Percentiles rank a stretch among this genome's conserved stretches.
phyloP scores from a whole-genome alignment of 35 echinoderm and acorn worm species.

The Antedon bifida region DNA sequence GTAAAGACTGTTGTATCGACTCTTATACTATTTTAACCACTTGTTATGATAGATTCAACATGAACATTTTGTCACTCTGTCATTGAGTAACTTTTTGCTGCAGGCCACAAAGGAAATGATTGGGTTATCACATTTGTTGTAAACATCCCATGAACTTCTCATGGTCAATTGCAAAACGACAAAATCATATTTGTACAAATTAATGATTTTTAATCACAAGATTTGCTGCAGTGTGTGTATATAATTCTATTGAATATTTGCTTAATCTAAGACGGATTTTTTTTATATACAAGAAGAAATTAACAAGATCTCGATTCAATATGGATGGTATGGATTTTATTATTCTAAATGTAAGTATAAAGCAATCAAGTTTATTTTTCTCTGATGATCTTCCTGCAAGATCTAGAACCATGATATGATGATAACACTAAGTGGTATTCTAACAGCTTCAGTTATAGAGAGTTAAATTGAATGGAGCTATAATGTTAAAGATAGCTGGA shows the following conservation, averaged over 20 bases:
- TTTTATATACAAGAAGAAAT: neutral
- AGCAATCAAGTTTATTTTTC: no score
- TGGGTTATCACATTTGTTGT: neutral
- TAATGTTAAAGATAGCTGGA: no score
- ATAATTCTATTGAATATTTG: no score
- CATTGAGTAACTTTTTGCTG: neutral
- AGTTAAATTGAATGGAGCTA: no score
- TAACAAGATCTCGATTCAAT: neutral
- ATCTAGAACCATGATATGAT: no score
- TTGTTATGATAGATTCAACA: neutral
- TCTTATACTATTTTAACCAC: neutral
- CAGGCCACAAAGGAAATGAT: neutral
- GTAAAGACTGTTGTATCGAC: neutral
- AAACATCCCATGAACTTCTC: neutral
- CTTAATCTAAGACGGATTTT: no score
- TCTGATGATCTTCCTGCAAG: no score
- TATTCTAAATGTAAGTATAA: neutral
- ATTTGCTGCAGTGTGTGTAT: neutral
- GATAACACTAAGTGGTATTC: no score
- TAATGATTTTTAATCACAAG: no score
- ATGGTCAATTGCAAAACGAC: neutral
- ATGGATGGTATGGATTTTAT: neutral
- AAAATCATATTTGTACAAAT: no score
- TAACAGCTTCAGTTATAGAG: no score
- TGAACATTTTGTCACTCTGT: neutral